Conservation (phyloP, 1,140 invertebrate genomes). For the Drosophila gunungcola region DNA sequence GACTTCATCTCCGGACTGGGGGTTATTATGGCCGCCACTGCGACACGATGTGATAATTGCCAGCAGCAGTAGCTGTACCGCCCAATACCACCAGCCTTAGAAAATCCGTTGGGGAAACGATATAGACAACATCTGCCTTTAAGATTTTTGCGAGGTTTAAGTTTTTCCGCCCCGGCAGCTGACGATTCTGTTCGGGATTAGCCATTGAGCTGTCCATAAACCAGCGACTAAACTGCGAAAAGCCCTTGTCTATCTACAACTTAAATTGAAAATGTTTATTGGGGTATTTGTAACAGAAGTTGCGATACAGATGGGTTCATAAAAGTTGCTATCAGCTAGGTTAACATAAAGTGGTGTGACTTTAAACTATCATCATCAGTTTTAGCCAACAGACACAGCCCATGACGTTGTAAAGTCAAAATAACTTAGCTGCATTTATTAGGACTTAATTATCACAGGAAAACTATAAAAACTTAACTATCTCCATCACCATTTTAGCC, state of each 20-base stretch:
- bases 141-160: constrained; percentile 65
- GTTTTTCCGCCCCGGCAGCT: constrained; percentile 46
- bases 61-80: constrained; percentile 45
- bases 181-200: constrained; percentile 65
- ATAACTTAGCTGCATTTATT: too few species aligned
- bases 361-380: constrained; percentile 9
- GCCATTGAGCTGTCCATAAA: constrained; percentile 66
- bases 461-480: too few species aligned
- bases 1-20: constrained; percentile 32
- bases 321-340: constrained; percentile 11
- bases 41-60: constrained; percentile 82
- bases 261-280: constrained; percentile 51
- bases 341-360: not conserved
- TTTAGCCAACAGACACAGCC: not conserved
- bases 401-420: too few species aligned
- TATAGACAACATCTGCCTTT: constrained; percentile 42
- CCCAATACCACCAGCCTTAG: constrained; percentile 2
- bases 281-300: constrained; percentile 36
- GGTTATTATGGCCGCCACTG: constrained; percentile 69
- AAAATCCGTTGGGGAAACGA: constrained; percentile 19
- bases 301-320: constrained; percentile 12
- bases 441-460: too few species aligned
- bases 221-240: constrained; percentile 48
- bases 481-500: too few species aligned
- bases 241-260: constrained; percentile 27